A percentile compares a stretch with the other conserved stretches of the same genome.
Conservation (phyloP, 2,797 vertebrate species). For the Gastrophryne carolinensis region DNA sequence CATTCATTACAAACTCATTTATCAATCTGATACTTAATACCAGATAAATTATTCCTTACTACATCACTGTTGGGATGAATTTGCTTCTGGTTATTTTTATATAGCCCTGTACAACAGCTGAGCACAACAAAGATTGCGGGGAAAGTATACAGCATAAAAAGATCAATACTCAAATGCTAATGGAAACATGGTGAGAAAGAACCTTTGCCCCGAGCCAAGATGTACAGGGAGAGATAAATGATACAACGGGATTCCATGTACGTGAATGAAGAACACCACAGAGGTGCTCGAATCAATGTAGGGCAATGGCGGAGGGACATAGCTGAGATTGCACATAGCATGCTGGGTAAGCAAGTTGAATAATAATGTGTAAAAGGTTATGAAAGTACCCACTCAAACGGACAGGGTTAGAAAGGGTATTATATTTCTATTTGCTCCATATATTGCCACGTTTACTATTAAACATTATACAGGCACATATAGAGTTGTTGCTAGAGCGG, state of each 20-base stretch:
- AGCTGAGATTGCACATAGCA: neutral
- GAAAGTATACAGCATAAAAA: neutral
- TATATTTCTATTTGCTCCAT: too few relatives aligned
- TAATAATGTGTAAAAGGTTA: too few relatives aligned
- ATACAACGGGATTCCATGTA: slow-evolving; percentile 24
- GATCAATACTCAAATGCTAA: slow-evolving; percentile 22
- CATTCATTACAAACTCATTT: slow-evolving; percentile 22
- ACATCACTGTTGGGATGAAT: slow-evolving; percentile 17
- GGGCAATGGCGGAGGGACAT: neutral
- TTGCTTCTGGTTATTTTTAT: slow-evolving; percentile 29
- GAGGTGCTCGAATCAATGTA: slow-evolving; percentile 22
- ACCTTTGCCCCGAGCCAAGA: slow-evolving; percentile 24
- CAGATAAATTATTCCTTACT: slow-evolving; percentile 19
- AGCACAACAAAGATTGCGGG: neutral
- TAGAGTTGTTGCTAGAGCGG: too few relatives aligned
- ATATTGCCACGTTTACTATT: too few relatives aligned
- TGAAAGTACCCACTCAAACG: too few relatives aligned
- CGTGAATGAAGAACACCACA: slow-evolving; percentile 5
- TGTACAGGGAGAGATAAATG: slow-evolving; percentile 33
- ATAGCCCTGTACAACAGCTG: neutral
- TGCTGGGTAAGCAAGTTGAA: neutral
- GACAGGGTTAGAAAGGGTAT: too few relatives aligned
- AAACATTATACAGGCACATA: too few relatives aligned
- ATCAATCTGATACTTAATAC: slow-evolving; percentile 19
- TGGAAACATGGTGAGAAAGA: slow-evolving; percentile 29